Evolutionary conservation across 64 coral and sea anemone genomes (phyloP).

Genomic region (Dendrophyllia cribrosa): DNA sequence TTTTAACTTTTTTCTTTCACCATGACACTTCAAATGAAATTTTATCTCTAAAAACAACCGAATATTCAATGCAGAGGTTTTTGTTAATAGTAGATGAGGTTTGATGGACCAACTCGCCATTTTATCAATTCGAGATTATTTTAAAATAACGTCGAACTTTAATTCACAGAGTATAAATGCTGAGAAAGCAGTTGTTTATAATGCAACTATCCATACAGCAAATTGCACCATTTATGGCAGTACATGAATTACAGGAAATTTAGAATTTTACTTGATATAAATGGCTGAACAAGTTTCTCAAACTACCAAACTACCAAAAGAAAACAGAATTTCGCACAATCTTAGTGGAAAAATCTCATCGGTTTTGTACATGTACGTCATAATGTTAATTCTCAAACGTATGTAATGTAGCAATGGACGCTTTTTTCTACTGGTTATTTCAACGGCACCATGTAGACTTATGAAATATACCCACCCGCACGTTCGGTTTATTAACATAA

Average conservation of each 20-base stretch:
- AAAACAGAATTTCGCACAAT: neutral
- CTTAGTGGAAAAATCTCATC: too few relatives aligned
- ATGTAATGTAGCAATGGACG: neutral
- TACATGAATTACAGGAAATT: neutral
- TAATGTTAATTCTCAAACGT: neutral
- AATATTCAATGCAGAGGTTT: neutral
- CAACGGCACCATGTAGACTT: constrained; percentile 1
- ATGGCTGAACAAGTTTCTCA: neutral
- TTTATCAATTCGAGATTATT: neutral
- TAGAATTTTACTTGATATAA: neutral
- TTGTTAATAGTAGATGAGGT: constrained; percentile 6
- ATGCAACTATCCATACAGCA: neutral
- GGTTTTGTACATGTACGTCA: too few relatives aligned
- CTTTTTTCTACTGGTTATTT: neutral
- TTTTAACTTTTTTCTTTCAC: neutral
- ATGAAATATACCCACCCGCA: constrained; percentile 46
- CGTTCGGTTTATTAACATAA: constrained; percentile 16
- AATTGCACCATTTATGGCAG: neutral
- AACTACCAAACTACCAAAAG: neutral
- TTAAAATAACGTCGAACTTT: neutral
- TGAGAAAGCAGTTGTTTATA: neutral
- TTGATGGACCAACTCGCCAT: neutral
- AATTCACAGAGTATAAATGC: neutral
- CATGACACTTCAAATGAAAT: neutral
- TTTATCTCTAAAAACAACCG: neutral